These are phyloP conservation scores for Pempheris klunzingeri DNA, from an alignment of 2,797 vertebrate species.

Conservation along the genomic window DNA sequence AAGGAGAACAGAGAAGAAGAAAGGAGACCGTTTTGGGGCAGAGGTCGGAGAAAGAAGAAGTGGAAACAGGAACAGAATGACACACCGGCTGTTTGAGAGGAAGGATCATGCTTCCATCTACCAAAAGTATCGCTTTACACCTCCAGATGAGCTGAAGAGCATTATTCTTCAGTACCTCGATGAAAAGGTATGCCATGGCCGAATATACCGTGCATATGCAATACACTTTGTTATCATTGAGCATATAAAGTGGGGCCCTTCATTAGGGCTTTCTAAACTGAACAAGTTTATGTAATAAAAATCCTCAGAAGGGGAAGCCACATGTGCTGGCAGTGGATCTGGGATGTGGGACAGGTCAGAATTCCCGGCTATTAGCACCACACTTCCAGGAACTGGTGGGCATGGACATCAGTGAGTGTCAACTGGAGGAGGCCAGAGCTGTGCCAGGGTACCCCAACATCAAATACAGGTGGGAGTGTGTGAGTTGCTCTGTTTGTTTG, in stretches of 20 bases:
- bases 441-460: conserved; percentile 72
- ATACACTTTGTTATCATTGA: not conserved
- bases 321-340: conserved; percentile 83
- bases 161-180: conserved; percentile 79
- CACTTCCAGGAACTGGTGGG: conserved; percentile 82
- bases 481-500: not conserved
- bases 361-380: conserved; percentile 73
- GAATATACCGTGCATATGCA: not conserved
- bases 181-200: conserved; percentile 67
- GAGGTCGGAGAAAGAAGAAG: not conserved
- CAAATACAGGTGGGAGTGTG: conserved; percentile 76
- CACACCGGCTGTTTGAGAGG: conserved; percentile 80
- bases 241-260: not conserved
- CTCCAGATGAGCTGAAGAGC: conserved; percentile 76
- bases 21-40: not conserved
- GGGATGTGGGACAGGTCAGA: conserved; percentile 86
- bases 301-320: conserved; percentile 72
- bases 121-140: conserved; percentile 78
- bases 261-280: not conserved
- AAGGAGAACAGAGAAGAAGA: not conserved
- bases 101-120: conserved; percentile 83
- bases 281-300: not conserved
- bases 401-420: conserved; percentile 82
- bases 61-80: conserved; percentile 57
- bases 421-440: conserved; percentile 80